Evolutionary conservation across 2,797 vertebrate genomes (phyloP), one percentile per base, ranked within the genome.

Genomic region (Clarias fuscus): DNA sequence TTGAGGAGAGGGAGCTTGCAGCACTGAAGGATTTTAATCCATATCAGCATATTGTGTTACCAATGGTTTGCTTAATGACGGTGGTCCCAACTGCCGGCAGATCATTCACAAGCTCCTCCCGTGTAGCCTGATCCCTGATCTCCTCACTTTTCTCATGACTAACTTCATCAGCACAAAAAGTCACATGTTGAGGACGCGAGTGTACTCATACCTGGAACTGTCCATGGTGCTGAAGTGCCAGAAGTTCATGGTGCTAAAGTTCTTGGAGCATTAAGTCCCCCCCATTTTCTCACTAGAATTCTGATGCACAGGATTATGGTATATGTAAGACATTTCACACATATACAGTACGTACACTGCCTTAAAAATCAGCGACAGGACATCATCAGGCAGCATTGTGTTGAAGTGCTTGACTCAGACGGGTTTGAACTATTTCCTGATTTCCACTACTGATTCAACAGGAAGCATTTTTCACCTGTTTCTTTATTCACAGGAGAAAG

Each of bases 211-310:
- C 3, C 53, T 30, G 3, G 79, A 30, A 43, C 80, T 82, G 64
- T 82, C 80, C 80, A 20, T 53, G 43, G 80, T 82, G 64, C 80
- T 82, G 80, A 80, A 80, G 11, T 43, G 4, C 1, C 18, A 7
- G 22, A 56, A 14, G 53, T 56, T 56, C 53, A 56, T 14, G 53
- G 53, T 56, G 53, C 53, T 56, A 2, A 24, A 64, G 24, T 82
- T 33, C 14, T 56, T 67, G 13, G 10, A 40, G 22, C 33, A 80
- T 6, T n/a, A 43, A 11, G 43, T 43, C 24, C 1, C 37, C 37
- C 6, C 0, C 20, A 8, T 61, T 79, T 37, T 20, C 48, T 59
- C 27, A 58, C 13, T 20, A 78, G 0, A n/a, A 22, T 43, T 2
- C 20, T 64, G 59, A 80, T 62, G 59, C 59, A 80, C 20, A 43